phyloP scores from a whole-genome alignment of 2,888 invertebrate genomes.

The Drosophila parthenogenetica region DNA sequence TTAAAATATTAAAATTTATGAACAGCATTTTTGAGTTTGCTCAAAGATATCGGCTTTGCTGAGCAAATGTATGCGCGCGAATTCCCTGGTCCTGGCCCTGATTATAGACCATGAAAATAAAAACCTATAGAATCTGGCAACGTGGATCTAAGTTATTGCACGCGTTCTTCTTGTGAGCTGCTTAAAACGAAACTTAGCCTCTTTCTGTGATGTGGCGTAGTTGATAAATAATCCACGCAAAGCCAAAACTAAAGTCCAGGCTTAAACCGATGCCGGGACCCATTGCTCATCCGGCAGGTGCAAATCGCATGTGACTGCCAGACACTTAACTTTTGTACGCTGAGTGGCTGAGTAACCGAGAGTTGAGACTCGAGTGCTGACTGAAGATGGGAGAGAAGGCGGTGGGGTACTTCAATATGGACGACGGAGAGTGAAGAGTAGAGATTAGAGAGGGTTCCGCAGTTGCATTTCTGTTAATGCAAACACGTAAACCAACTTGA shows the following conservation, averaged over 20 bases:
- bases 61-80: constrained; percentile 59
- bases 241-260: constrained; percentile 24
- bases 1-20: constrained; percentile 81
- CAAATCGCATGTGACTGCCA: constrained; percentile 82
- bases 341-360: constrained; percentile 60
- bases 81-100: constrained; percentile 42
- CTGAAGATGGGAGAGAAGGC: neutral
- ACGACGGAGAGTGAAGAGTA: constrained; percentile 1
- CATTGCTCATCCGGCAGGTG: constrained; percentile 82
- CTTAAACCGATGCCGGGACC: constrained; percentile 33
- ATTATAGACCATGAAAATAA: constrained; percentile 55
- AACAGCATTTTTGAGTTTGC: constrained; percentile 41
- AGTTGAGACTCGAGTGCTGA: constrained; percentile 18
- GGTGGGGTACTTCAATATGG: constrained; percentile 1
- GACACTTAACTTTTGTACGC: constrained; percentile 79
- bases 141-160: constrained; percentile 69
- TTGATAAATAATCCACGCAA: constrained; percentile 82
- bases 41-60: constrained; percentile 8
- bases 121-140: constrained; percentile 66
- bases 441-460: constrained; percentile 40
- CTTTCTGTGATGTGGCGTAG: constrained; percentile 70
- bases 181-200: constrained; percentile 68
- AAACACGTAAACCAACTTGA: constrained; percentile 73
- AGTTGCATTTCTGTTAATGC: constrained; percentile 59
- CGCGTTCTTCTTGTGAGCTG: constrained; percentile 58